Base-by-base conservation (phyloP, 2,797 vertebrate species). In the Sebastes flavidus region DNA sequence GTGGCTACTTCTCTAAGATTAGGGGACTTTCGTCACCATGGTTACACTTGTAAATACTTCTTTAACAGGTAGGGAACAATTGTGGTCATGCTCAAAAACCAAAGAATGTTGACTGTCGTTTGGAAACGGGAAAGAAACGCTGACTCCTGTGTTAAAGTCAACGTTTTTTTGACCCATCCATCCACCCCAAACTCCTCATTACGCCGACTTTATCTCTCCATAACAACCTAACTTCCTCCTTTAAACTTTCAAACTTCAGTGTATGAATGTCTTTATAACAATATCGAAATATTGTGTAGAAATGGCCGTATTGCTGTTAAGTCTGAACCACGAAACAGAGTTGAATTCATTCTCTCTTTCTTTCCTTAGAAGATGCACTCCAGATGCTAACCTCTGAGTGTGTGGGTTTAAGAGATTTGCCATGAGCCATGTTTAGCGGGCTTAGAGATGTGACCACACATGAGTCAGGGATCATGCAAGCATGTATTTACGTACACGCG, bases 331-430 rank as follows among this genome's bases (percentile, higher is more conserved):
- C 12, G 3, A 36, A 18, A 14, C 13, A 60, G 6, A 32, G 14
- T 46, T 8, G 8, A 24, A 9, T 38, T 55, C 34, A 9, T 55
- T 55, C 34, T 32, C n/a, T 13, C 6, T 49, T 49, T 54, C 34
- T 49, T 55, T 63, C 18, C 7, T 14, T 13, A 63, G 13, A 60
- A 36, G 20, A 62, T n/a, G 8, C 55, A 14, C 30, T 87, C 83
- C 87, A 88, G 88, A 91, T 89, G 87, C 78, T 58, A 74, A 58
- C 73, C 55, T 70, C 65, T 4, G 68, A 12, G 11, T 69, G 7
- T 38, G 81, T 79, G 76, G 83, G 42, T 92, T 91, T 88, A 90
- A 90, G 83, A 88, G 81, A 91, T 89, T 89, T 89, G 78, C 30
- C 66, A 58, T 54, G 68, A 88, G 82, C 80, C 83, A 71, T 29